Evolutionary conservation across 1,140 invertebrate genomes (phyloP).

Genomic region (Drosophila albomicans): DNA sequence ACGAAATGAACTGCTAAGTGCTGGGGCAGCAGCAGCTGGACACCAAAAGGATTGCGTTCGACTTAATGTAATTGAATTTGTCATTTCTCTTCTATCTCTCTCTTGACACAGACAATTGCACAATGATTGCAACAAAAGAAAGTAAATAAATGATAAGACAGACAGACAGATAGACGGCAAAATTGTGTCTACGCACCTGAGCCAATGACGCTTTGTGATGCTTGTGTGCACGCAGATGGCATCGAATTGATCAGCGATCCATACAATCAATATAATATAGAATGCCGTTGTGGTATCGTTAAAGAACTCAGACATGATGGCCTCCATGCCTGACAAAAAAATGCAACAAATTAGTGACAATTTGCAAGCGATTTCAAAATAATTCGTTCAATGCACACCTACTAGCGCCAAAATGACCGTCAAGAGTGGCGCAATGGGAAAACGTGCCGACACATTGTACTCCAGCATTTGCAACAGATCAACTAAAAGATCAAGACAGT

Average conservation of each 20-base stretch:
- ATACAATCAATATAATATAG: conserved; percentile 99
- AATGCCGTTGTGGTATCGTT: conserved; percentile 99
- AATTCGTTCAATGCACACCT: conserved; percentile 89
- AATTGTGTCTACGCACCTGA: conserved; percentile 89
- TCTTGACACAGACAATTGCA: conserved; percentile 55
- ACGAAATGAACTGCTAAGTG: conserved; percentile 77
- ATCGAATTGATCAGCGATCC: conserved; percentile 99
- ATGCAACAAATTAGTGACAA: conserved; percentile 13
- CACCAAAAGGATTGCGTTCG: conserved; percentile 50
- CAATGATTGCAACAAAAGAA: conserved; percentile 25
- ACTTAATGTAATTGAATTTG: conserved; percentile 81
- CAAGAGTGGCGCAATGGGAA: conserved; percentile 97
- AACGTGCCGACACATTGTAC: conserved; percentile 95
- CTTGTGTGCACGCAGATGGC: conserved; percentile 98
- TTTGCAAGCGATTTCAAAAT: not conserved
- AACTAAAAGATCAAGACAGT: conserved; percentile 87
- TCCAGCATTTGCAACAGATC: conserved; percentile 99
- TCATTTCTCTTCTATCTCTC: conserved; percentile 48
- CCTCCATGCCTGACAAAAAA: conserved; percentile 95
- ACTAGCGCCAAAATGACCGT: conserved; percentile 99
- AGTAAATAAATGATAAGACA: not conserved
- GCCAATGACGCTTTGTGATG: conserved; percentile 98
- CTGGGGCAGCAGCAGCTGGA: conserved; percentile 36
- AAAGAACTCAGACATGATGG: conserved; percentile 99
- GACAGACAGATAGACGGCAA: not conserved